Conservation (phyloP, 1,140 invertebrate genomes). For the Drosophila virilis region DNA sequence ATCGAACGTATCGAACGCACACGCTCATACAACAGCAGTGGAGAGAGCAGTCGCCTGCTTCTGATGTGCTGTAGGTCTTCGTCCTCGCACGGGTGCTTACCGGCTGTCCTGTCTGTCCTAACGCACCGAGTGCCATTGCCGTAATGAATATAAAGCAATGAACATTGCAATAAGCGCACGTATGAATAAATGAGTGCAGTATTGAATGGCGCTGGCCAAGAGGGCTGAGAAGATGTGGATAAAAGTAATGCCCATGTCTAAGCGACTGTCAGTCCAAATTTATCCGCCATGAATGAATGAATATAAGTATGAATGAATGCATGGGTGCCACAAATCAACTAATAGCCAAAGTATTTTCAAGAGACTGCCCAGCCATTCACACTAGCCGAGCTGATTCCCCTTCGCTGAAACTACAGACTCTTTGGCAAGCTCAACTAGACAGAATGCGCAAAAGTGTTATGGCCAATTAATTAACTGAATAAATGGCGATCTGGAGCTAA, state of each 20-base stretch:
- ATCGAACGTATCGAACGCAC: constrained; percentile 71
- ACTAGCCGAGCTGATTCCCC: background rate
- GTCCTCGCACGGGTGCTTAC: constrained; percentile 14
- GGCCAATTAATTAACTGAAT: constrained; percentile 59
- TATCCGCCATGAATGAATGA: constrained; percentile 8
- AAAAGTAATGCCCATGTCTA: constrained; percentile 34
- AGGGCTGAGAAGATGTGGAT: constrained; percentile 7
- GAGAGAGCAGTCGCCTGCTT: constrained; percentile 2
- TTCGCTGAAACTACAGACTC: constrained; percentile 14
- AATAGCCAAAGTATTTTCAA: constrained; percentile 59
- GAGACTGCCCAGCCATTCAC: constrained; percentile 8
- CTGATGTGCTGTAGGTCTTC: background rate
- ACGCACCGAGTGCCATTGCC: constrained; percentile 74
- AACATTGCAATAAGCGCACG: constrained; percentile 81
- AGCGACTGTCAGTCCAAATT: constrained; percentile 2
- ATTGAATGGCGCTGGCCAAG: constrained; percentile 40
- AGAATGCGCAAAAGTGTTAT: constrained; percentile 48
- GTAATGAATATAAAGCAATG: constrained; percentile 81
- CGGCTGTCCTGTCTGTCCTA: constrained; percentile 16
- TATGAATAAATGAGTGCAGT: constrained; percentile 78
- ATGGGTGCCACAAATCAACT: constrained; percentile 45
- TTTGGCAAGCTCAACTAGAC: background rate
- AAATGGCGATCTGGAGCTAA: constrained; percentile 43
- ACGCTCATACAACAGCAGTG: constrained; percentile 39
- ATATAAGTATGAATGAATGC: constrained; percentile 29